These are phyloP conservation scores for Aphelinus certus DNA, from an alignment of 1,140 invertebrate genomes.

Conservation along the genomic window DNA sequence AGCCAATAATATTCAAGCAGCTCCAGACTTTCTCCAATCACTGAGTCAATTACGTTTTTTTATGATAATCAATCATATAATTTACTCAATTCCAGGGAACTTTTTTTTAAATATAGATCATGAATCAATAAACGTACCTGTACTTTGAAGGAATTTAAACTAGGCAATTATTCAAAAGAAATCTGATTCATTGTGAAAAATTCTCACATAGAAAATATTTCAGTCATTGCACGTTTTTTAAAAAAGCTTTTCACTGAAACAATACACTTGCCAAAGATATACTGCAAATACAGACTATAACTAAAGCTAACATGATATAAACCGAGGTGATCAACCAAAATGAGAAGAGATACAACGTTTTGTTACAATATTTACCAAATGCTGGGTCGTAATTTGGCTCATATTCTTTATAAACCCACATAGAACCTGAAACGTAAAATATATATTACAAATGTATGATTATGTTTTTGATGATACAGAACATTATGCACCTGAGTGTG, in stretches of 20 bases:
- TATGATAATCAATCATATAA: no score
- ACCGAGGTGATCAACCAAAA: slow-evolving; percentile 74
- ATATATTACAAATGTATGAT: background rate
- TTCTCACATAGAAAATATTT: slow-evolving; percentile 6
- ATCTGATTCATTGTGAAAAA: slow-evolving; percentile 13
- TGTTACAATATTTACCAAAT: slow-evolving; percentile 70
- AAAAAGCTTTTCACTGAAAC: slow-evolving; percentile 52
- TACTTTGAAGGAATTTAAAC: no score
- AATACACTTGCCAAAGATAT: slow-evolving; percentile 67
- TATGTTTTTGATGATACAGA: no score
- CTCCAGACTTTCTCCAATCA: no score
- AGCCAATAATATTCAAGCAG: no score
- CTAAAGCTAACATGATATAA: slow-evolving; percentile 69
- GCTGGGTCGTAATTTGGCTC: slow-evolving; percentile 70
- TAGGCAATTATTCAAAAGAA: background rate
- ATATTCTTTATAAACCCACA: slow-evolving; percentile 75
- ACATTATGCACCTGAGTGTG: no score
- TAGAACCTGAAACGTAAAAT: slow-evolving; percentile 65
- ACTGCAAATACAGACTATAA: slow-evolving; percentile 69
- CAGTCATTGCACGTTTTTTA: background rate
- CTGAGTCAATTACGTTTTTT: no score
- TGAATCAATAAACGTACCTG: no score
- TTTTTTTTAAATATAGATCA: no score
- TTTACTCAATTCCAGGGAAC: no score
- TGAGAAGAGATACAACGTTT: slow-evolving; percentile 73